A percentile compares a stretch with the other conserved stretches of the same genome.
Evolutionary conservation across 2,797 vertebrate genomes (phyloP).

Genomic region (Gambelia wislizenii): DNA sequence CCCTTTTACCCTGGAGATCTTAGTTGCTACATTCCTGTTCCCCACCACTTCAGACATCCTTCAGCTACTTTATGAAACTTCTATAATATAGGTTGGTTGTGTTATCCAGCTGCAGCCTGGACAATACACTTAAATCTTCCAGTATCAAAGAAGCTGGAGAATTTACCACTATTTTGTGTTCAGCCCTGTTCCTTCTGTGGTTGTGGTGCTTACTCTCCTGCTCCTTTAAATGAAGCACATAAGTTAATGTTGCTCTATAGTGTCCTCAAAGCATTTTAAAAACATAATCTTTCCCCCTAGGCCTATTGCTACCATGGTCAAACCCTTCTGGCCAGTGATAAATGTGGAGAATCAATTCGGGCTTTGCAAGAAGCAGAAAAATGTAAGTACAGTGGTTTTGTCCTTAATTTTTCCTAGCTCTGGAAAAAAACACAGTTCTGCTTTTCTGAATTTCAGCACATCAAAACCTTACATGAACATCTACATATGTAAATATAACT

Average conservation of each 20-base stretch:
- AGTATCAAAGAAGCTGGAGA: background rate
- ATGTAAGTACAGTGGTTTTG: constrained; percentile 80
- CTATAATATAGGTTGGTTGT: background rate
- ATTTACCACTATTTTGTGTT: background rate
- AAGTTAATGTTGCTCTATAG: background rate
- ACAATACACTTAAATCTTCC: background rate
- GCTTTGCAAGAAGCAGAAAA: constrained; percentile 97
- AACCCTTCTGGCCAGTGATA: constrained; percentile 91
- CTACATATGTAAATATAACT: background rate
- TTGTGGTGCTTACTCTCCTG: background rate
- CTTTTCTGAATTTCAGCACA: background rate
- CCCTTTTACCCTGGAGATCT: too few species aligned
- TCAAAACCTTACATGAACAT: background rate
- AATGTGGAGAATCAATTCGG: constrained; percentile 96
- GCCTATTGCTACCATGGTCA: constrained; percentile 96
- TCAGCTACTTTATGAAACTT: background rate
- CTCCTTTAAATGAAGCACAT: background rate
- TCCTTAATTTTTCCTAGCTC: background rate
- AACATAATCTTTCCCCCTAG: constrained; percentile 75
- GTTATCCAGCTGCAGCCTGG: background rate
- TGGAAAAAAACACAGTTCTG: background rate
- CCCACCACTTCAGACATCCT: background rate
- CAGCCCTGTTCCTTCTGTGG: background rate
- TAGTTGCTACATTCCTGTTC: background rate
- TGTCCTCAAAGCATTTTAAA: background rate